Conservation (phyloP, 2,888 invertebrate species). For the Chymomyza amoena region DNA sequence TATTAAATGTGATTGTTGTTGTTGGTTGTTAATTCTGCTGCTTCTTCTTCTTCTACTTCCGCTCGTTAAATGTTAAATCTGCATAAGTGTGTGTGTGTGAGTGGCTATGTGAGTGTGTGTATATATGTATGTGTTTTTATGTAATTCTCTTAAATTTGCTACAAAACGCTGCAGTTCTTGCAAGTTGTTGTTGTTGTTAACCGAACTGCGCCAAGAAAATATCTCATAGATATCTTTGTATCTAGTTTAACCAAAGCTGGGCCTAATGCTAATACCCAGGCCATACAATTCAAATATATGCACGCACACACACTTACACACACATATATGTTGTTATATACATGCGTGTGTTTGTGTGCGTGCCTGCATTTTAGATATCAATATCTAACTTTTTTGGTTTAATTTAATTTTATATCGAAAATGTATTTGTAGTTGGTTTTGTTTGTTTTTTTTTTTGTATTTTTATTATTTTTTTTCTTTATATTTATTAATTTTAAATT, state of each 20-base stretch:
- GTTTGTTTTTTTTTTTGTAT: constrained; percentile 58
- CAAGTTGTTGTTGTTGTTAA: background rate
- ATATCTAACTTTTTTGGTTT: constrained; percentile 9
- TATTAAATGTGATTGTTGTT: constrained; percentile 37
- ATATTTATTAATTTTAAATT: constrained; percentile 76
- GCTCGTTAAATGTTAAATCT: constrained; percentile 25
- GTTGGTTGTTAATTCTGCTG: background rate
- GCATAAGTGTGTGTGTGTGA: background rate
- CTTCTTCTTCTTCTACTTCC: background rate
- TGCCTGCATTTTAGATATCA: background rate
- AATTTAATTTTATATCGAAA: constrained; percentile 74
- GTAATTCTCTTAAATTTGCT: constrained; percentile 34
- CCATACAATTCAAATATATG: background rate
- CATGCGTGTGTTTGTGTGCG: background rate
- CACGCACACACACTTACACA: background rate
- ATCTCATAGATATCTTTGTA: constrained; percentile 22
- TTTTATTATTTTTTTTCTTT: constrained; percentile 68
- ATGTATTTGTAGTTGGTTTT: constrained; percentile 62
- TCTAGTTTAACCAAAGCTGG: background rate
- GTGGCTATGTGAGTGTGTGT: background rate
- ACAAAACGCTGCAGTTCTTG: constrained; percentile 17
- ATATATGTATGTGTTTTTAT: background rate
- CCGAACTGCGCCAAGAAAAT: constrained; percentile 33
- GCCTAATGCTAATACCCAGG: background rate
- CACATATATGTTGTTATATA: background rate